Evolutionary conservation across 2,888 invertebrate genomes (phyloP), one percentile per base, ranked within the genome.

Genomic region (Caenorhabditis sp.): DNA sequence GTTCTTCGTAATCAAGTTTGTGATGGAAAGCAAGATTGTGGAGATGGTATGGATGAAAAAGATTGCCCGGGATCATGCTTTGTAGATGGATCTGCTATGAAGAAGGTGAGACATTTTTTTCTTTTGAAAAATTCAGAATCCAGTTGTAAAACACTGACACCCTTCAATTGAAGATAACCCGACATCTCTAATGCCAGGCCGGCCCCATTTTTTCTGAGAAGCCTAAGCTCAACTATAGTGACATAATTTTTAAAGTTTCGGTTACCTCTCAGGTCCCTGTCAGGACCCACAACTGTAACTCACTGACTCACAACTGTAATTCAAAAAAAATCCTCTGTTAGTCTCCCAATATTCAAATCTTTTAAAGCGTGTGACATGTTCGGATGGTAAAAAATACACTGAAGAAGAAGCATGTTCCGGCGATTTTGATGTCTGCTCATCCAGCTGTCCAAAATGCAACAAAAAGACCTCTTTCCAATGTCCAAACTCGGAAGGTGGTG

Each of bases 51-150:
- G 65, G 85, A 85, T 59, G 85, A 85, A 61, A 10, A 57, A 51
- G 62, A 81, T 21, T 85, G 85, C 58, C 81, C 83, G n/a, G 85
- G 85, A 12, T 61, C 76, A n/a, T 84, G 84, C 68, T 24, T 60
- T 53, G 17, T 27, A 14, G n/a, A 53, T 17, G 53, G 53, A 53
- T 3, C 43, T 17, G 43, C 23, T 12, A 17, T n/a, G 5, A 36
- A 19, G 2, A 71, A 73, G 59, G 2, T 26, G 23, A 50, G 50
- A n/a, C 8, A 37, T 10, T 37, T 8, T 37, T 8, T 10, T 37
- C 8, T 8, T 10, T 8, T 37, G 8, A 37, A 37, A 51, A 51
- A 19, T n/a, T n/a, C n/a, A n/a, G n/a, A n/a, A n/a, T n/a, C n/a
- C n/a, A n/a, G n/a, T n/a, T n/a, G n/a, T n/a, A n/a, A n/a, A 54